Evolutionary conservation across 1,140 invertebrate species (phyloP), one percentile per base, ranked within the genome.

Genomic region (Drosophila mauritiana): DNA sequence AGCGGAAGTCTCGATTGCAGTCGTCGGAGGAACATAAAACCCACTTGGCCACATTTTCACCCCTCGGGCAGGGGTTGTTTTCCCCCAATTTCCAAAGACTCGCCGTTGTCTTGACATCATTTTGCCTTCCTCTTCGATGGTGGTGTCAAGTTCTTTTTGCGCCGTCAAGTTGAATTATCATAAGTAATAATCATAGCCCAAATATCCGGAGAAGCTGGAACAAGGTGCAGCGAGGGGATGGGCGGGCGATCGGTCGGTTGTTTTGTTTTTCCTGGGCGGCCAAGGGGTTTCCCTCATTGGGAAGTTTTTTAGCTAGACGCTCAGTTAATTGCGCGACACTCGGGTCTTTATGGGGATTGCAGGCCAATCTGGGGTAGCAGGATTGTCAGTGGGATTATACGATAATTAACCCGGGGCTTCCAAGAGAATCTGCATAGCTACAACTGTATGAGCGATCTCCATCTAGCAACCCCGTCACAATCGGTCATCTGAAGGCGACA

Each of bases 181-280:
- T 86, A 86, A 86, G 84, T 86, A 86, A 88, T 88, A 89, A 88
- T 88, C 84, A 84, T 89, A 88, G 76, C 58, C 72, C 80, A 61
- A 76, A 62, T 61, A 69, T 59, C 73, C 73, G 61, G 58, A 31
- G 20, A 7, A 45, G 48, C 12, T 5, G 13, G 13, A 4, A 25
- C 42, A 74, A 78, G 72, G 80, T 84, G 72, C 81, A 68, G 46
- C 25, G 17, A 42, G 17, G 40, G 34, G 42, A 49, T 37, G 37
- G 48, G 48, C 15, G 20, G 22, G 1, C 20, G 20, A 2, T 22
- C 15, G 25, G 27, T 49, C 7, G 51, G 45, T 56, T 63, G 46
- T 69, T 42, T 67, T 61, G 56, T 80, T 63, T 63, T 77, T 73
- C 37, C 42, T 40, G 37, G 25, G 20, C 25, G 7, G 11, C 25